Base-by-base conservation (phyloP, 2,113 vertebrate genomes). In the Ranitomeya imitator region DNA sequence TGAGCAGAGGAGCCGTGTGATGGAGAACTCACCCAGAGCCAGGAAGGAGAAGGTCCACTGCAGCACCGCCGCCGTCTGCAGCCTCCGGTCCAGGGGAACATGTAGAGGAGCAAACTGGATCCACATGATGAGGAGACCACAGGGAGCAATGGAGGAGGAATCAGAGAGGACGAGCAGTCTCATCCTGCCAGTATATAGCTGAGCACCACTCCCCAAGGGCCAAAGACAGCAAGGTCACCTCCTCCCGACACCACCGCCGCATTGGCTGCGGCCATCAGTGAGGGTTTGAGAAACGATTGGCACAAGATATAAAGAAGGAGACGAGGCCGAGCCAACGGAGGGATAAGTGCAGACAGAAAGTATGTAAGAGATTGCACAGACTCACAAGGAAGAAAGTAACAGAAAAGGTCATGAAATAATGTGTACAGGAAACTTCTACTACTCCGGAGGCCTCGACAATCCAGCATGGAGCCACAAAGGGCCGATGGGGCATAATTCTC, bases 11-110 rank as follows among this genome's bases (percentile, higher is more conserved):
- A 18, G 31, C 1, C 21, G 10, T 18, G 11, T 45, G 2, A 2
- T 12, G 6, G 2, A n/a, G 45, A n/a, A 45, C 37, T 96, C 93
- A 98, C 97, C 96, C 31, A 97, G 79, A 12, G 19, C 92, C 7
- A 97, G 88, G 91, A 97, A 97, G 86, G 92, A 94, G 93, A 93
- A 95, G 89, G 97, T 91, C 96, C 96, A 98, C 31, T 95, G 94
- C 54, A 95, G 37, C 26, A 97, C 95, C 0, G 90, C 88, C 0
- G 93, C 90, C 0, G 96, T 98, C 94, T 98, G 96, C 78, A 97
- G 91, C 83, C 97, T 93, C 91, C 96, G 92, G 16, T 85, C 19
- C 19, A 95, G 51, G 0, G 97, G 96, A 60, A 96, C 0, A 0
- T 86, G 79, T 45, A 92, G 0, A 0, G 97, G 96, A 0, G 96